Evolutionary conservation across 1,140 invertebrate genomes (phyloP), one percentile per base, ranked within the genome.

Genomic region (Tetramorium alpestre): DNA sequence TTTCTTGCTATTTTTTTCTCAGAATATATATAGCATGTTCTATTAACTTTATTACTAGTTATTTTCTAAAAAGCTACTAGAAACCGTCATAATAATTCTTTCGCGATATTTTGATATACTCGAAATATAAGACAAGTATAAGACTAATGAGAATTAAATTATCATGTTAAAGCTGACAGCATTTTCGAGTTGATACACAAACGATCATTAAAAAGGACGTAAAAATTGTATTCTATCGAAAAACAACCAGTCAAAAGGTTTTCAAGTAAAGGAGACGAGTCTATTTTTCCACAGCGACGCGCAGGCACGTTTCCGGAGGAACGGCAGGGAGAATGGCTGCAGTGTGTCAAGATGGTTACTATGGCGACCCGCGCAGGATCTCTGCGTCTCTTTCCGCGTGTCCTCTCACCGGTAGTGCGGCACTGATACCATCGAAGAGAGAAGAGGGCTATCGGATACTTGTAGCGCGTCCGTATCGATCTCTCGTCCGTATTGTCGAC

Each of bases 331-430:
- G 82, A 87, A 86, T 88, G 80, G 87, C 72, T 65, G 86, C 87
- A 93, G 86, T 93, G 91, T 93, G 92, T 93, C 92, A 94, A 94
- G 93, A 94, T 94, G 93, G 92, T 94, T 86, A 73, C 93, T 92
- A 94, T 94, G 87, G 93, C 81, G 91, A 94, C 93, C 76, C 72
- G 78, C 86, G 69, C 44, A 69, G 90, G 85, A 92, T 75, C 54
- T 87, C 82, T 91, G 80, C 64, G 84, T 77, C 82, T 86, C 82
- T 88, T 91, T 77, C 77, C 88, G 69, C 76, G 76, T 90, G 76
- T 90, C 65, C 81, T 82, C 62, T 56, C 72, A 44, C 62, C 54
- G 38, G 73, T 60, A 87, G 85, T 64, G 47, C 86, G 85, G 56
- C 65, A 67, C 33, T 56, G 75, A 84, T 86, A 73, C 70, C 85